A percentile compares a stretch with the other conserved stretches of the same genome.
Evolutionary conservation across 2,113 vertebrate genomes (phyloP).

Genomic region (Recurvirostra avosetta): DNA sequence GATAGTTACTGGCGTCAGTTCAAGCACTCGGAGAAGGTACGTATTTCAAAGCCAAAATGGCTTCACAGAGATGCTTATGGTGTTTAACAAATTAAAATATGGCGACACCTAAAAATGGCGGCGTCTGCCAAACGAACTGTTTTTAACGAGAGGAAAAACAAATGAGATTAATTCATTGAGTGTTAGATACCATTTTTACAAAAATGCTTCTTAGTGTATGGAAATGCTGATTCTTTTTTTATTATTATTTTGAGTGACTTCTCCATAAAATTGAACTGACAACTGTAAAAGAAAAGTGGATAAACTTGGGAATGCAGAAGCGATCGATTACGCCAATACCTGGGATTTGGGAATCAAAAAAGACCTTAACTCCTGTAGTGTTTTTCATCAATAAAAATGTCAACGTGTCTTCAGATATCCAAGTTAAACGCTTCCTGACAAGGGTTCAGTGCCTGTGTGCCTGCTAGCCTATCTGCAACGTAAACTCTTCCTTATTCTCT

Average conservation of each 20-base stretch:
- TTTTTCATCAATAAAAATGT: neutral
- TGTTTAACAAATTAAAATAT: neutral
- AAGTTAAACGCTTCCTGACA: neutral
- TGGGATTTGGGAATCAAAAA: neutral
- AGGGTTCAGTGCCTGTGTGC: neutral
- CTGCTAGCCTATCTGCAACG: neutral
- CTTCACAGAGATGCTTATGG: neutral
- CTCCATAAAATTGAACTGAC: neutral
- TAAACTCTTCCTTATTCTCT: neutral
- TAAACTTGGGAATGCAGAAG: neutral
- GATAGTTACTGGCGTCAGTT: conserved; percentile 87
- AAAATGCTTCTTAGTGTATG: neutral
- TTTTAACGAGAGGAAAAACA: neutral
- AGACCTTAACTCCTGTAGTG: neutral
- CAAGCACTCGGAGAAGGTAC: conserved; percentile 86
- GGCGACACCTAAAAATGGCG: neutral
- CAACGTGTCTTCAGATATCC: neutral
- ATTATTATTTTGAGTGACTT: neutral
- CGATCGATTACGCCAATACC: neutral
- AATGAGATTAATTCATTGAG: neutral
- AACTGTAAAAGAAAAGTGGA: neutral
- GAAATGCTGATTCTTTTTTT: neutral
- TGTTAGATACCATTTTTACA: neutral
- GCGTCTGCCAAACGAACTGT: neutral
- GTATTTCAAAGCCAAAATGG: neutral